Percentiles rank a stretch among this genome's conserved stretches.
Evolutionary conservation across 2,888 invertebrate genomes (phyloP).

Genomic region (Drosophila subquinaria): DNA sequence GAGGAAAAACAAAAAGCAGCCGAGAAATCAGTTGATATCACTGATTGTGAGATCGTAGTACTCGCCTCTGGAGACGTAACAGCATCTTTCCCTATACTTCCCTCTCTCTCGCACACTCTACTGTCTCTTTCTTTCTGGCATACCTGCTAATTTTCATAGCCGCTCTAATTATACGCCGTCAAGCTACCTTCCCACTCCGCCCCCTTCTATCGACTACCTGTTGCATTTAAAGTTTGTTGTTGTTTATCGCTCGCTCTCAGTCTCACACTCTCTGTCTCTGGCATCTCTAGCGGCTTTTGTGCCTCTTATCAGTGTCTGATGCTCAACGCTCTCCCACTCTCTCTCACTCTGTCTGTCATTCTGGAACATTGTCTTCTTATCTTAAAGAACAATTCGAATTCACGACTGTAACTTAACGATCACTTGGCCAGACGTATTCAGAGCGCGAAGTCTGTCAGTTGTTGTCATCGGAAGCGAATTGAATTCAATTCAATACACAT

Average conservation of each 20-base stretch:
- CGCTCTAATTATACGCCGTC: constrained; percentile 62
- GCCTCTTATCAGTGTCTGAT: constrained; percentile 59
- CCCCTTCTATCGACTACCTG: constrained; percentile 33
- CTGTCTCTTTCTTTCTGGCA: background rate
- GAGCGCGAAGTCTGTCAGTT: constrained; percentile 67
- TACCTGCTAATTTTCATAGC: constrained; percentile 69
- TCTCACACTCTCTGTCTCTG: constrained; percentile 20
- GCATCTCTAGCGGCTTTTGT: constrained; percentile 15
- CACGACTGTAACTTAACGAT: constrained; percentile 55
- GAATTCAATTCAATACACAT: constrained; percentile 21
- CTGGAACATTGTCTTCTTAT: constrained; percentile 60
- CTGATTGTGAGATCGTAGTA: constrained; percentile 30
- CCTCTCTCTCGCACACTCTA: background rate
- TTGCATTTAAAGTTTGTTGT: constrained; percentile 17
- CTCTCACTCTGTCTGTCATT: constrained; percentile 3
- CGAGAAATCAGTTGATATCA: constrained; percentile 39
- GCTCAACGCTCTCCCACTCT: constrained; percentile 29
- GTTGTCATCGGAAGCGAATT: constrained; percentile 44
- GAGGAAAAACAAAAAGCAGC: constrained; percentile 31
- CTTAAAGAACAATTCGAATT: constrained; percentile 66
- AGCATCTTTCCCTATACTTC: constrained; percentile 11
- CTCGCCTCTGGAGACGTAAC: constrained; percentile 13
- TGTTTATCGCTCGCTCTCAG: constrained; percentile 33
- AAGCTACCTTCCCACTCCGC: background rate
- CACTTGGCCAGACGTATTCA: constrained; percentile 59